phyloP scores from a whole-genome alignment of 2,113 vertebrate genomes.

The Ceyx margarethae region DNA sequence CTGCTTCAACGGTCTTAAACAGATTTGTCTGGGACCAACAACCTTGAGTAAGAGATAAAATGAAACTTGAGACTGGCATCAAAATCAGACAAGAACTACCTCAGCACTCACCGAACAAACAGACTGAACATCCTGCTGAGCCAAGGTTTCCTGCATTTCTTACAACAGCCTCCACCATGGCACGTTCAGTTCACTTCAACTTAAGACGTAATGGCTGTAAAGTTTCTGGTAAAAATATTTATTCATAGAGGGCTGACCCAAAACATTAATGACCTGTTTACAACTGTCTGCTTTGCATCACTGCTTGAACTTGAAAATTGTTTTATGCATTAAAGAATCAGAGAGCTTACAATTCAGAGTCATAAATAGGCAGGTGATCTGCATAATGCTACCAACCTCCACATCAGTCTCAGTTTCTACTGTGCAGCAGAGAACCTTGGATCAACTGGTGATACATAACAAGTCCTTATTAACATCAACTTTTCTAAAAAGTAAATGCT shows the following conservation, averaged over 20 bases:
- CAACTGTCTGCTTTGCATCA: background rate
- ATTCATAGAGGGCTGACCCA: background rate
- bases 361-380: background rate
- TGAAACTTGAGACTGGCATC: background rate
- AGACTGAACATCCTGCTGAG: background rate
- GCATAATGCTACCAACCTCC: background rate
- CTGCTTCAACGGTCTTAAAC: background rate
- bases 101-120: background rate
- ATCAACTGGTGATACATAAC: background rate
- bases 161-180: background rate
- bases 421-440: background rate
- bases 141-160: background rate
- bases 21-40: background rate
- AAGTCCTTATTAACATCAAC: background rate
- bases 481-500: slow-evolving; percentile 19
- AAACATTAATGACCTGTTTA: background rate
- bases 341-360: background rate
- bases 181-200: background rate
- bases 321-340: background rate
- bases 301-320: background rate
- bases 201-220: background rate
- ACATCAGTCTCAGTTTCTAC: background rate
- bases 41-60: background rate
- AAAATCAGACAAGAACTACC: background rate
- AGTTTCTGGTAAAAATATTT: background rate